phyloP scores from a whole-genome alignment of 2,797 vertebrate species.

The Craterocephalus amniculus region DNA sequence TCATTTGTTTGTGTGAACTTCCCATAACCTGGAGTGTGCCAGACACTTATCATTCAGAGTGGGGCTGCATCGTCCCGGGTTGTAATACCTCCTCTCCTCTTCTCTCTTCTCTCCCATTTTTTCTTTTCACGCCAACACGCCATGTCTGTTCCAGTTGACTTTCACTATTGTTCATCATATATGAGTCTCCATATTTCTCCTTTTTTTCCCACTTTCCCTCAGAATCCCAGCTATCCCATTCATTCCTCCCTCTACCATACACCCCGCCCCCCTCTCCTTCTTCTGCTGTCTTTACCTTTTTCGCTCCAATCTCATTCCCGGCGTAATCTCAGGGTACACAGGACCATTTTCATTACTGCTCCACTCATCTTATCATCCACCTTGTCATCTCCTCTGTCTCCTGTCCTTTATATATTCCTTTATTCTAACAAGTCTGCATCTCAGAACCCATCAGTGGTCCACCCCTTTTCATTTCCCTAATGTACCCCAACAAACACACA shows the following conservation, averaged over 20 bases:
- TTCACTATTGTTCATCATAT: slow-evolving; percentile 57
- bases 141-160: slow-evolving; percentile 50
- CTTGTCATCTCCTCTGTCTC: slow-evolving; percentile 73
- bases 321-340: slow-evolving; percentile 74
- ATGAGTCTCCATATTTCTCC: slow-evolving; percentile 56
- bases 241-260: slow-evolving; percentile 21
- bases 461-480: slow-evolving; percentile 87
- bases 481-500: slow-evolving; percentile 69
- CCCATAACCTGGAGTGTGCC: slow-evolving; percentile 82
- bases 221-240: slow-evolving; percentile 32
- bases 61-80: slow-evolving; percentile 73
- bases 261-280: slow-evolving; percentile 13
- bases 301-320: slow-evolving; percentile 66
- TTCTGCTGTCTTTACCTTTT: slow-evolving; percentile 16
- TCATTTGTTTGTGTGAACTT: slow-evolving; percentile 89
- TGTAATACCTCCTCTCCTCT: slow-evolving; percentile 70
- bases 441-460: slow-evolving; percentile 77
- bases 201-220: slow-evolving; percentile 33
- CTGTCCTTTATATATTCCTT: slow-evolving; percentile 75
- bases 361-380: slow-evolving; percentile 73
- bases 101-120: slow-evolving; percentile 30
- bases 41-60: slow-evolving; percentile 87
- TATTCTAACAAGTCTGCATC: slow-evolving; percentile 85
- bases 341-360: slow-evolving; percentile 73
- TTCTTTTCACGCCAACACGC: slow-evolving; percentile 12